phyloP scores from a whole-genome alignment of 2,797 vertebrate genomes.

The Synanceia verrucosa region DNA sequence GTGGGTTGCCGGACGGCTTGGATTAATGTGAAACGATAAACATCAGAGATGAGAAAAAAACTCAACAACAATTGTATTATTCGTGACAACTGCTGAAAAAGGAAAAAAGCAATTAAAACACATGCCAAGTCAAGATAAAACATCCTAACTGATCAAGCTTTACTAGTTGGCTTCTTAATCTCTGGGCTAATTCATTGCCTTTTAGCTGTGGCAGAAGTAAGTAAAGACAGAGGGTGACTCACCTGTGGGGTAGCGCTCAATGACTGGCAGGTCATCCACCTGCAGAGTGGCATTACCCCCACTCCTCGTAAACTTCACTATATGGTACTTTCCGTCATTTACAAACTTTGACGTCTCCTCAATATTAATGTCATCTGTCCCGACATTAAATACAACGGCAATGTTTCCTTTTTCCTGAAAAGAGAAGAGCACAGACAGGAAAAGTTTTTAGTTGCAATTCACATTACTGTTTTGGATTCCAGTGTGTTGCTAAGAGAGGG shows the following conservation, averaged over 20 bases:
- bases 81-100: constrained; percentile 66
- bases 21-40: constrained; percentile 34
- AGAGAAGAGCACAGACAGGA: constrained; percentile 58
- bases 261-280: constrained; percentile 98
- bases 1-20: constrained; percentile 16
- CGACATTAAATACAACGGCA: constrained; percentile 98
- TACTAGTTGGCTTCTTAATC: constrained; percentile 34
- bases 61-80: constrained; percentile 60
- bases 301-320: constrained; percentile 98
- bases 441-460: constrained; percentile 12
- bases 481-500: not conserved
- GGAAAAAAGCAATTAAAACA: constrained; percentile 70
- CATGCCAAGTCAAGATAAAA: constrained; percentile 66
- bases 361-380: constrained; percentile 98
- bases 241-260: constrained; percentile 99
- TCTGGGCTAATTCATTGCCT: constrained; percentile 23
- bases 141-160: constrained; percentile 53
- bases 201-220: constrained; percentile 23
- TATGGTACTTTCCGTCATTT: constrained; percentile 98
- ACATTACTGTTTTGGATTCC: not conserved
- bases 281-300: constrained; percentile 99
- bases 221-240: constrained; percentile 74
- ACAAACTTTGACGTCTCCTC: constrained; percentile 98
- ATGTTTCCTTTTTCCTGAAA: constrained; percentile 96
- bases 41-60: constrained; percentile 35